Base-by-base conservation (phyloP, 2,113 vertebrate species). In the Caranx melampygus region DNA sequence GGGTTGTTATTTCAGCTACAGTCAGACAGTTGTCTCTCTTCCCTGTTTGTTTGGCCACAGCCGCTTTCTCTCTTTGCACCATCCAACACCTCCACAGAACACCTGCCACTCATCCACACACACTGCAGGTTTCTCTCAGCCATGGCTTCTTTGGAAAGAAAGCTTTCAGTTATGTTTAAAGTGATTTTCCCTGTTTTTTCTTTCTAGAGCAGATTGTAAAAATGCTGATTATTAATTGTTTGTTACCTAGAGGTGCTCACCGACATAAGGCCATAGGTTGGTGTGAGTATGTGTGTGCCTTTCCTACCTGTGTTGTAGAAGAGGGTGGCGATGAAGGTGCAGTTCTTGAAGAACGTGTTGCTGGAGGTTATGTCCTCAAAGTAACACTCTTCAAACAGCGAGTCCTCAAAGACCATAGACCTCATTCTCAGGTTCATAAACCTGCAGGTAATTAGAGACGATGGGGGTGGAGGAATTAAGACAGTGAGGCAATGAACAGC, bases 331-430 rank as follows among this genome's bases (percentile, higher is more conserved):
- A 99, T 95, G 75, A 99, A 98, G 4, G 97, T 97, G 95, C 98
- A 99, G 94, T 99, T 99, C 87, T 95, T 98, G 92, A 99, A 99
- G 94, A 99, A 99, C 21, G 97, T 99, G 93, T 99, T 98, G 93
- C 95, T 99, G 89, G 97, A 97, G 1, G 97, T 99, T 91, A 99
- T 95, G 26, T 99, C 97, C 89, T 99, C 98, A 0, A 99, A 99
- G 85, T 97, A 99, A 73, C 98, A 99, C 60, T 99, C 97, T 82
- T 99, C 97, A 4, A 99, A 99, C 35, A 98, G 90, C 0, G 98
- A 98, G 75, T 99, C 97, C 84, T 99, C 96, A 1, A 99, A 99
- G 1, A 95, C 95, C 94, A 99, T 97, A 0, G 97, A 98, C 89
- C 96, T 98, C 95, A 99, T 95, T 84, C 95, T 98, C 78, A 99